Evolutionary conservation across 2,888 invertebrate genomes (phyloP).

Genomic region (Lamellibrachia columna): DNA sequence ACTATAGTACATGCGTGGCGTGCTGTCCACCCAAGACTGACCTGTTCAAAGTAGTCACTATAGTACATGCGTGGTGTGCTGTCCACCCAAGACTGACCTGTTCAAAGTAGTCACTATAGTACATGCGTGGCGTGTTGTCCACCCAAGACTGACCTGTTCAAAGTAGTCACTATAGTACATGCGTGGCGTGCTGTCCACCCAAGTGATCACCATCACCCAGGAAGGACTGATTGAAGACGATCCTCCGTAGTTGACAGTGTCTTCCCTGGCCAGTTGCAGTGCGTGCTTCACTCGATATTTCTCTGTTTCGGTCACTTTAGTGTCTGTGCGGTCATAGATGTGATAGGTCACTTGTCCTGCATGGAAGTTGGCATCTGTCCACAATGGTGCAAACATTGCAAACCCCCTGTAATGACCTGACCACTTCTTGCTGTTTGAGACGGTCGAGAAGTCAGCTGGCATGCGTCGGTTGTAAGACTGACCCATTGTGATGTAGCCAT

Average conservation of each 20-base stretch:
- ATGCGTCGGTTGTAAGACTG: not conserved
- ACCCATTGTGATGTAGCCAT: conserved; percentile 20
- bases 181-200: not conserved
- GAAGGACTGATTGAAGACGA: not conserved
- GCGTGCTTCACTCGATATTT: not conserved
- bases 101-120: too few species aligned
- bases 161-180: not conserved
- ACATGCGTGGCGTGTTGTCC: too few species aligned
- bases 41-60: too few species aligned
- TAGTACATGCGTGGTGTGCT: too few species aligned
- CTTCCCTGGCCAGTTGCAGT: conserved; percentile 4
- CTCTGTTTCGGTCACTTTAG: not conserved
- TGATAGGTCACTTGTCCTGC: conserved; percentile 18
- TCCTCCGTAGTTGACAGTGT: conserved; percentile 1
- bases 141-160: not conserved
- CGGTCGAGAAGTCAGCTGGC: not conserved
- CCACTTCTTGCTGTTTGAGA: not conserved
- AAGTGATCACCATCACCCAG: conserved; percentile 19
- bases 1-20: too few species aligned
- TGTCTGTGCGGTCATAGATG: not conserved
- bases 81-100: too few species aligned
- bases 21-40: too few species aligned
- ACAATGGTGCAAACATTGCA: not conserved
- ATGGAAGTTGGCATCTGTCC: not conserved
- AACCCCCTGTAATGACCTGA: not conserved